Percentiles rank a stretch among this genome's conserved stretches.
phyloP scores from a whole-genome alignment of 2,888 invertebrate species.

The Nymphalis polychloros region DNA sequence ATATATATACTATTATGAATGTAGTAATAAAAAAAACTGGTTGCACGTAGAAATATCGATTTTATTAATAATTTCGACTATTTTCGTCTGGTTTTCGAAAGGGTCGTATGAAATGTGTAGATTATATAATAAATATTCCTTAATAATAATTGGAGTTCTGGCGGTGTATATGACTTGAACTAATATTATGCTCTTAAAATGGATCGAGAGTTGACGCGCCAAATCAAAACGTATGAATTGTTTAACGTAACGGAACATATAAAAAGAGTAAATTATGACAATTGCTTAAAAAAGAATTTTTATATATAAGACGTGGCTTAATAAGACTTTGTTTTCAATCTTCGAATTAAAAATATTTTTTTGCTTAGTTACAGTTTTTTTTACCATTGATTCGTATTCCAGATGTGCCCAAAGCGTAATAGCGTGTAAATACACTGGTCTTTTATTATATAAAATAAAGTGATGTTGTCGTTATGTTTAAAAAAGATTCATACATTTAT shows the following conservation, averaged over 20 bases:
- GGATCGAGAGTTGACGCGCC: neutral
- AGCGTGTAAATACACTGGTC: too few relatives aligned
- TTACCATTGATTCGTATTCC: too few relatives aligned
- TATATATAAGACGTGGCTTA: too few relatives aligned
- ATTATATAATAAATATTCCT: slow-evolving; percentile 27
- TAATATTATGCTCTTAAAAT: neutral
- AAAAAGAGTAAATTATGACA: neutral
- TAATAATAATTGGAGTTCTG: slow-evolving; percentile 18
- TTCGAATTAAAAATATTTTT: too few relatives aligned
- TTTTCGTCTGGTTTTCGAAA: slow-evolving; percentile 27
- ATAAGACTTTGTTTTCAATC: too few relatives aligned
- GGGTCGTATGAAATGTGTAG: slow-evolving; percentile 22
- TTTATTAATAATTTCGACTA: slow-evolving; percentile 28
- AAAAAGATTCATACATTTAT: too few relatives aligned
- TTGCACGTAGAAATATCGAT: slow-evolving; percentile 76
- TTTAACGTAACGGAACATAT: neutral
- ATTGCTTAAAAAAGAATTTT: too few relatives aligned
- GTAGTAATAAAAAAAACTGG: slow-evolving; percentile 38
- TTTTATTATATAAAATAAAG: too few relatives aligned
- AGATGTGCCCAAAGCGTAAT: too few relatives aligned
- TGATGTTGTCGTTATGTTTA: too few relatives aligned
- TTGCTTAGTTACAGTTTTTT: too few relatives aligned
- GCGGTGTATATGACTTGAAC: slow-evolving; percentile 39
- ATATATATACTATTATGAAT: slow-evolving; percentile 37
- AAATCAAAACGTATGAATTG: neutral